Percentiles rank a stretch among this genome's conserved stretches.
Conservation (phyloP, 2,797 vertebrate species). For the Smutsia temminckii region DNA sequence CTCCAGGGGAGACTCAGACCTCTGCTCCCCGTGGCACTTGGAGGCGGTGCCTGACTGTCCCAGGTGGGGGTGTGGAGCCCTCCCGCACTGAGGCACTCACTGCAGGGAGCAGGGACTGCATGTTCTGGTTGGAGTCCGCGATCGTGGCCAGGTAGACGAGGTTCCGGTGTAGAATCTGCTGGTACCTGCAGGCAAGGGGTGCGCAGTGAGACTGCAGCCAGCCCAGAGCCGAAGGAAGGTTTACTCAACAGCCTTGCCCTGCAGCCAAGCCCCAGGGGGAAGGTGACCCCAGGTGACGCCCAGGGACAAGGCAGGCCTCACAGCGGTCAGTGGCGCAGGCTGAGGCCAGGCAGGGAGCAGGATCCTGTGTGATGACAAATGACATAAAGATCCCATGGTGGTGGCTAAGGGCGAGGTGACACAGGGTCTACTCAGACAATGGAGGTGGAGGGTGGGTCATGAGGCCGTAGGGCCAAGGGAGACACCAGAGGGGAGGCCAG, state of each 20-base stretch:
- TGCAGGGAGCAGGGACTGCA: conserved; percentile 96
- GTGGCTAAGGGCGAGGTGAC: not conserved
- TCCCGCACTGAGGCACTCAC: conserved; percentile 84
- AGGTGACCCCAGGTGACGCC: not conserved
- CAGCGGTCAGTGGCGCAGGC: accelerated
- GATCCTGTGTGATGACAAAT: not conserved
- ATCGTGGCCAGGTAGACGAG: conserved; percentile 97
- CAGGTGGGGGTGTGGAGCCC: accelerated
- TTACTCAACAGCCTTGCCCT: not conserved
- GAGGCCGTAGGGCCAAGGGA: not conserved
- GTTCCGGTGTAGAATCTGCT: conserved; percentile 98
- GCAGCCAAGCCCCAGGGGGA: not conserved
- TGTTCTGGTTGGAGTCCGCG: conserved; percentile 98
- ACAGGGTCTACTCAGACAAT: not conserved
- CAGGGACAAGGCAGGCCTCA: not conserved
- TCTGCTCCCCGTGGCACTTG: not conserved
- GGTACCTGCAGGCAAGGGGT: conserved; percentile 87
- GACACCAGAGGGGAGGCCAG: not conserved
- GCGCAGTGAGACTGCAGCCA: accelerated
- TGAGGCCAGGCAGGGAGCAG: accelerated
- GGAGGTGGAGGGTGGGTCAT: too few relatives aligned
- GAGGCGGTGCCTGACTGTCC: not conserved
- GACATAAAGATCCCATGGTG: not conserved
- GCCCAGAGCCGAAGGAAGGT: accelerated
- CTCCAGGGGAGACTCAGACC: not conserved